Conservation (phyloP, 2,113 vertebrate species). For the Eptesicus fuscus region DNA sequence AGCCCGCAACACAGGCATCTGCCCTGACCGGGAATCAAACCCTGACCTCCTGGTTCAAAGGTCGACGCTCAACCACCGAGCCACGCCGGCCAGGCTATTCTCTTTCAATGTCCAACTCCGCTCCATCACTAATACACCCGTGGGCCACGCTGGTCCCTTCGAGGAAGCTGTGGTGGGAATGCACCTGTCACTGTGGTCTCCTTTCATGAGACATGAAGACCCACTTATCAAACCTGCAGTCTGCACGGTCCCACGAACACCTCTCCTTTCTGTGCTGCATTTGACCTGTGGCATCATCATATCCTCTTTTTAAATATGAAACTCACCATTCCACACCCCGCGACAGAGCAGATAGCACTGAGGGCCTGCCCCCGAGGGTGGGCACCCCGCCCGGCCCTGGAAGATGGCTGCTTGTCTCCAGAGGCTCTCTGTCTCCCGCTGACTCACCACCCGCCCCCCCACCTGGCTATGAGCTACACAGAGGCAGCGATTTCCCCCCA, state of each 20-base stretch:
- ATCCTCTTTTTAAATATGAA: not conserved
- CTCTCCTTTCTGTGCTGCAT: not conserved
- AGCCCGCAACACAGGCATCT: no score
- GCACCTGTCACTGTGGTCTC: not conserved
- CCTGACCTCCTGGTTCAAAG: no score
- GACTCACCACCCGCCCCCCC: slow-evolving; percentile 16
- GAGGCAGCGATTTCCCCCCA: not conserved
- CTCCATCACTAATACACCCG: no score
- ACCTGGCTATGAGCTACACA: not conserved
- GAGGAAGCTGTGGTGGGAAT: not conserved
- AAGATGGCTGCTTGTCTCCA: not conserved
- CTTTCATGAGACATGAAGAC: not conserved
- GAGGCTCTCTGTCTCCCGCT: not conserved
- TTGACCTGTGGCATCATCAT: not conserved
- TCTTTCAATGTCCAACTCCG: not conserved
- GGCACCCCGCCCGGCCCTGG: not conserved
- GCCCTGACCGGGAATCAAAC: no score
- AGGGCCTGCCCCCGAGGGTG: not conserved
- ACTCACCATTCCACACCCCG: not conserved
- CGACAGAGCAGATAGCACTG: not conserved
- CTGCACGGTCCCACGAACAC: not conserved
- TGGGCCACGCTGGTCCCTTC: not conserved
- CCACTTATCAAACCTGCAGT: not conserved
- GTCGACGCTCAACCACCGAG: no score
- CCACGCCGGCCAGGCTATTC: not conserved